phyloP scores from a whole-genome alignment of 2,797 vertebrate genomes.

The Anguilla marmorata region DNA sequence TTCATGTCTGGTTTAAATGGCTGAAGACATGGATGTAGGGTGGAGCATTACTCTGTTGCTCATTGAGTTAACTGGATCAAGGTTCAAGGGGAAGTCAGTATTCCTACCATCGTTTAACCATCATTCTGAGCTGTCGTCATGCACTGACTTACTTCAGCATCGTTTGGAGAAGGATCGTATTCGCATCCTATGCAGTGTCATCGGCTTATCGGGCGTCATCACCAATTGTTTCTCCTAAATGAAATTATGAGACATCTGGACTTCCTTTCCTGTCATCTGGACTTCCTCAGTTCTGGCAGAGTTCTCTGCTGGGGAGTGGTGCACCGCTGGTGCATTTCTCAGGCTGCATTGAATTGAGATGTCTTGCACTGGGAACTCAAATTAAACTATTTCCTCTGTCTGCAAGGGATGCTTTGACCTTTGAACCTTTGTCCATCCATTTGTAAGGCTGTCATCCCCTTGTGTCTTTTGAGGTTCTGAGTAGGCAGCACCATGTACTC shows the following conservation, averaged over 20 bases:
- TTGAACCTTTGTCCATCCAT: constrained; percentile 70
- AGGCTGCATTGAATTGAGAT: constrained; percentile 58
- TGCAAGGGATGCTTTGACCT: constrained; percentile 64
- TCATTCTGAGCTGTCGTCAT: background rate
- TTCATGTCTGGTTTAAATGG: background rate
- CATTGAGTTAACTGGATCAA: background rate
- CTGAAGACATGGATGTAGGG: background rate
- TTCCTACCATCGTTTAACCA: background rate
- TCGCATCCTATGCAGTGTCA: background rate
- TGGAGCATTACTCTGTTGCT: background rate
- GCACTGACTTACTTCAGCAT: background rate
- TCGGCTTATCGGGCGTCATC: background rate
- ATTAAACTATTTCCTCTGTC: constrained; percentile 67
- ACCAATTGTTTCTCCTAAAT: background rate
- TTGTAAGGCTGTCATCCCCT: constrained; percentile 61
- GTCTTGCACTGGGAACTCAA: constrained; percentile 55
- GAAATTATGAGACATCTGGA: constrained; percentile 56
- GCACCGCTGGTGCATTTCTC: constrained; percentile 23
- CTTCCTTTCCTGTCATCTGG: constrained; percentile 61
- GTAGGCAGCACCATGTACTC: constrained; percentile 41
- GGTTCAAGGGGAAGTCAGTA: background rate
- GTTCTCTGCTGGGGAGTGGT: constrained; percentile 55
- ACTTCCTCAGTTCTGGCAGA: constrained; percentile 45
- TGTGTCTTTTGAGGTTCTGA: constrained; percentile 39
- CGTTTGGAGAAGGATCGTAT: background rate